phyloP scores from a whole-genome alignment of 2,113 vertebrate species.

The Prolemur simus region DNA sequence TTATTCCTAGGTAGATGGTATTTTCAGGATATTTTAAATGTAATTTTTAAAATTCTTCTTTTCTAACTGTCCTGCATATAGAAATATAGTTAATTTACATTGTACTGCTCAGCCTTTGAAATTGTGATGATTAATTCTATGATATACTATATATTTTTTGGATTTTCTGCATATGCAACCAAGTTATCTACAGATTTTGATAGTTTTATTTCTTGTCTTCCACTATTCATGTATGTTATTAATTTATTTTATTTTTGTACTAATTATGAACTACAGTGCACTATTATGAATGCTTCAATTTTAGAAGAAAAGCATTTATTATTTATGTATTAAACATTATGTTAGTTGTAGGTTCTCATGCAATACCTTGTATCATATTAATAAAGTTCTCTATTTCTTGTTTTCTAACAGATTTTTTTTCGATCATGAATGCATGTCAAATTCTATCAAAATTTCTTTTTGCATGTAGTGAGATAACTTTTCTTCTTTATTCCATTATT shows the following conservation, averaged over 20 bases:
- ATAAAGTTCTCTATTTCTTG: neutral
- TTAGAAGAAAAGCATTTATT: conserved; percentile 10
- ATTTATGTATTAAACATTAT: neutral
- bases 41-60: neutral
- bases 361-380: neutral
- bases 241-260: neutral
- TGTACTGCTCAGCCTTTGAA: neutral
- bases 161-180: neutral
- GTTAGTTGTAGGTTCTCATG: neutral
- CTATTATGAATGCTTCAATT: neutral
- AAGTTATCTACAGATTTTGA: neutral
- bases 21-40: neutral
- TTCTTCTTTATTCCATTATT: neutral
- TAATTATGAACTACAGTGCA: neutral
- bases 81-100: neutral
- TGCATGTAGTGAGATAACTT: neutral
- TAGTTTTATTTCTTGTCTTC: conserved; percentile 29
- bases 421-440: neutral
- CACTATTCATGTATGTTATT: neutral
- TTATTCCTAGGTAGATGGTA: neutral
- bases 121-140: neutral
- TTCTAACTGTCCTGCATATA: neutral
- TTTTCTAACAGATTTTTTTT: neutral
- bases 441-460: neutral
- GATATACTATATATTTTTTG: neutral